A percentile compares a stretch with the other conserved stretches of the same genome.
phyloP scores from a whole-genome alignment of 1,140 invertebrate species.

The Drosophila funebris region DNA sequence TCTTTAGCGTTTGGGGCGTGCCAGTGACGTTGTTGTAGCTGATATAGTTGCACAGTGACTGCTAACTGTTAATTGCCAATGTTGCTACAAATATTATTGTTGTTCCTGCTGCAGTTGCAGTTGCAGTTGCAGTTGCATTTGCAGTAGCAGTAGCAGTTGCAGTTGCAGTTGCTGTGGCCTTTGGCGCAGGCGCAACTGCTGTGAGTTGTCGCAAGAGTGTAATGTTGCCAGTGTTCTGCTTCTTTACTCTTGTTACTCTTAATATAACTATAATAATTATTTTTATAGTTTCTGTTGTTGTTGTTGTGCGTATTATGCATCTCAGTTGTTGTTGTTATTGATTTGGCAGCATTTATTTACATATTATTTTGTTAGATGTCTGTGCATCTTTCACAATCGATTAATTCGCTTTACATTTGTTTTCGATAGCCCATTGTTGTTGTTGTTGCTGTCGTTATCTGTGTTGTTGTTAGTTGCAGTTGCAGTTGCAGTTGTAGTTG shows the following conservation, averaged over 20 bases:
- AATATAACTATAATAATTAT: conserved; percentile 23
- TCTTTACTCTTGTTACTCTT: conserved; percentile 16
- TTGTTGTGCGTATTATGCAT: conserved; percentile 57
- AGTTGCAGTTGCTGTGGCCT: conserved; percentile 24
- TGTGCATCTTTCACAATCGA: conserved; percentile 14
- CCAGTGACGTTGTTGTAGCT: conserved; percentile 37
- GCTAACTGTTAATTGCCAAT: conserved; percentile 7
- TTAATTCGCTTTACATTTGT: conserved; percentile 1
- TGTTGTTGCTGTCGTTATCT: too few relatives aligned
- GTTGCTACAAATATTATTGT: conserved; percentile 8
- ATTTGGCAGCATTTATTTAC: conserved; percentile 77
- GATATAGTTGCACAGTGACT: conserved; percentile 28
- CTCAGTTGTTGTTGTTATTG: conserved; percentile 40
- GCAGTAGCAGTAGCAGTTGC: conserved; percentile 31
- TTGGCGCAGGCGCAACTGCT: conserved; percentile 14
- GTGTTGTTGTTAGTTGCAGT: too few relatives aligned
- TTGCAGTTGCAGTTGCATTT: conserved; percentile 5
- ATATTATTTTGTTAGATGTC: conserved; percentile 58
- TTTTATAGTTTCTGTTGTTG: conserved; percentile 41
- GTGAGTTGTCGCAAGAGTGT: neutral
- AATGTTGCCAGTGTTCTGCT: conserved; percentile 21
- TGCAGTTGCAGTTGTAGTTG: too few relatives aligned
- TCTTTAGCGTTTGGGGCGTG: conserved; percentile 42
- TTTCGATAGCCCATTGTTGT: conserved; percentile 8
- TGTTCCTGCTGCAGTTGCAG: conserved; percentile 10